Base-by-base conservation (phyloP, 2,113 vertebrate genomes). In the Chaetops frenatus region DNA sequence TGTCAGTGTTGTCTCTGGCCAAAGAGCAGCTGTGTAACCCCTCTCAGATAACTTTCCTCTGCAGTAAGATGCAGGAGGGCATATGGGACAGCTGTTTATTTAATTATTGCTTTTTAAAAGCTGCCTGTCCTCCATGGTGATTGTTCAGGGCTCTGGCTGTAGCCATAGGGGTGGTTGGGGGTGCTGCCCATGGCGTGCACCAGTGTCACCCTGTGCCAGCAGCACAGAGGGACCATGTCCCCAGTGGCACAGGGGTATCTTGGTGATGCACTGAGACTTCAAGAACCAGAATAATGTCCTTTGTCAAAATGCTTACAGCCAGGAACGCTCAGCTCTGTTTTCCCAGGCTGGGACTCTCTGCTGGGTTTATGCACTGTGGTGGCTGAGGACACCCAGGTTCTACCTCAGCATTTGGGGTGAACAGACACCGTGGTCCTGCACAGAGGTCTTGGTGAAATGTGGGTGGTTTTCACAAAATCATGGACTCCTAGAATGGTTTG, bases 121-220 rank as follows among this genome's bases (percentile, higher is more conserved):
- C 42, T 76, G 5, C 6, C 3, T 14, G 6, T 54, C 8, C 47
- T 45, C 42, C n/a, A 3, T 0, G 2, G 14, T 17, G 7, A 18
- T 50, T 42, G 27, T 29, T 17, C 22, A 22, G 48, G 53, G 35
- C 44, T 84, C 58, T 86, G 87, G 47, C 36, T 66, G 10, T 3
- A 66, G 56, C 29, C 56, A 15, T 29, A 7, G 7, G 36, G 56
- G 3, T 62, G 60, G 10, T 4, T 69, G 56, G 70, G 71, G 27
- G 12, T 42, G 56, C 42, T 77, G 44, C 51, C 9, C 15, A 6
- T 33, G 1, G 3, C 28, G 48, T 33, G 76, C 33, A n/a, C 18
- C 64, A 65, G 6, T 4, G 21, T 35, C 78, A 42, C 35, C 15
- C 11, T 40, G 25, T 51, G 53, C 48, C 70, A 38, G 47, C 65